Percentiles rank a stretch among this genome's conserved stretches.
These are phyloP conservation scores for Pherbina coryleti DNA, from an alignment of 2,888 invertebrate species.

Conservation along the genomic window DNA sequence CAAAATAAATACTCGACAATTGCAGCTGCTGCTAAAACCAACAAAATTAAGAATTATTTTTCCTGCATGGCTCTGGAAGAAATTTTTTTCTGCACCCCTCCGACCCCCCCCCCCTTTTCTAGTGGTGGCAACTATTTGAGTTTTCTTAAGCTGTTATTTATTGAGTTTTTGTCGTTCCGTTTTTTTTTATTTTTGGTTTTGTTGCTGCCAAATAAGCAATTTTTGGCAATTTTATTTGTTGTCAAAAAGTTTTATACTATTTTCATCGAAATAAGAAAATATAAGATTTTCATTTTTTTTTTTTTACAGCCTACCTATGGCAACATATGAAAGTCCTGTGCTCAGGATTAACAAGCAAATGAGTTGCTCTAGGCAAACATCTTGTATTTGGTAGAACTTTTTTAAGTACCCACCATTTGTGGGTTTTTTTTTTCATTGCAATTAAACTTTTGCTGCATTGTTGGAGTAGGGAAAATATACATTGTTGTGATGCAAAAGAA, in stretches of 20 bases:
- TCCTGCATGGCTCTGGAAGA: background rate
- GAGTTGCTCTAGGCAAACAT: conserved; percentile 12
- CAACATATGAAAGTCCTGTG: background rate
- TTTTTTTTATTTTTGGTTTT: background rate
- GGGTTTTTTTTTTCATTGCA: background rate
- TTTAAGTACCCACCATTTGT: conserved; percentile 10
- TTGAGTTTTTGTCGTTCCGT: background rate
- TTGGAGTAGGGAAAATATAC: background rate
- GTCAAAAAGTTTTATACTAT: background rate
- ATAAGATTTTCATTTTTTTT: background rate
- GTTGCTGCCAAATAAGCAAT: background rate
- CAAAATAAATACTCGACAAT: conserved; percentile 34
- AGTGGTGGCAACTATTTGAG: conserved; percentile 8
- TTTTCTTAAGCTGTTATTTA: conserved; percentile 18
- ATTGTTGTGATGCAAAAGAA: background rate
- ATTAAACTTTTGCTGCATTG: conserved; percentile 8
- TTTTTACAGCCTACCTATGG: too few species aligned
- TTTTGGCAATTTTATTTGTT: background rate
- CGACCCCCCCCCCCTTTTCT: background rate
- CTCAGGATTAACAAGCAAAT: conserved; percentile 22
- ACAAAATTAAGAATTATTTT: conserved; percentile 33
- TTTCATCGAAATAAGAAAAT: background rate
- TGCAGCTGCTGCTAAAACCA: conserved; percentile 20
- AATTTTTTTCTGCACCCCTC: background rate
- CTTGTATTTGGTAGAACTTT: conserved; percentile 1